Base-by-base conservation (phyloP, 2,888 invertebrate genomes). In the Tachystola acroxantha region DNA sequence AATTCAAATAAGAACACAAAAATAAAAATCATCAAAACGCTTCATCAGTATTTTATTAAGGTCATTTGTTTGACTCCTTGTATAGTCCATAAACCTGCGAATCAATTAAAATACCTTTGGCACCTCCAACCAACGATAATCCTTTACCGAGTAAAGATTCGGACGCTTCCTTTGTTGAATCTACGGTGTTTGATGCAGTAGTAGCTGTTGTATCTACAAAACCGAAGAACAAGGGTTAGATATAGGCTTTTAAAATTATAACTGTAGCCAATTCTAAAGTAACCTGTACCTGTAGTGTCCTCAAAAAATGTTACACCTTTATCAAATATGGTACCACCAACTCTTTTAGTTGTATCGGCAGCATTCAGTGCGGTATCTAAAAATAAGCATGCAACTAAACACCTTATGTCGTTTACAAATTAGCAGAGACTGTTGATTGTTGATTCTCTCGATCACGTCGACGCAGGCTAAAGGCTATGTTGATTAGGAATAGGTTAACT, bases 151-250 rank as follows among this genome's bases (percentile, higher is more conserved):
- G 52, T 31, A 64, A 64, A 11, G 65, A 60, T 11, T 62, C 48
- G 13, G 77, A 65, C 6, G 58, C 62, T 33, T 53, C 63, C 49
- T 66, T 76, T 16, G 75, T 72, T n/a, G 63, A 52, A 40, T 73
- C 72, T 51, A 74, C 57, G 40, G 64, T 46, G 26, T 37, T 36
- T 14, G 35, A 28, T 7, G 47, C 20, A 33, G 71, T 65, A 47
- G 41, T 66, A 45, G 66, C 54, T 51, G 71, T 66, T 10, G 63
- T 64, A 56, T 75, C 72, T 75, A 74, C 48, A 67, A 64, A 38
- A 53, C 56, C 32, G 7, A 35, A 20, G 7, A 24, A 24, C n/a
- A 24, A 24, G 24, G n/a, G 24, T n/a, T n/a, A n/a, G n/a, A 24
- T 47, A 20, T 20, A 20, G 5, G 9, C 2, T 7, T 20, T 6